Base-by-base conservation (phyloP, 2,888 invertebrate species). In the Drosophila buzzatii region DNA sequence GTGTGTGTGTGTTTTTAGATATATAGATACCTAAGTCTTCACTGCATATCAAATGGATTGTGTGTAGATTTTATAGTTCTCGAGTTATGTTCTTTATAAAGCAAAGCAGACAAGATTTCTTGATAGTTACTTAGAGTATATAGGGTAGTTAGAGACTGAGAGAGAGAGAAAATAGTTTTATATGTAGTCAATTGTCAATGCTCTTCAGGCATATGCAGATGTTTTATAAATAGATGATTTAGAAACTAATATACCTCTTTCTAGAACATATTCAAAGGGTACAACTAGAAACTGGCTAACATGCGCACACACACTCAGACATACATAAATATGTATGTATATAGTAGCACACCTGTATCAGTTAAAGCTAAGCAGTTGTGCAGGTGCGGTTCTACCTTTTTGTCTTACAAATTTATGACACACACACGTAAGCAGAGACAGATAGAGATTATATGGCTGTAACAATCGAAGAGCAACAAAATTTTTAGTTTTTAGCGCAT, bases 281-380 rank as follows among this genome's bases (percentile, higher is more conserved):
- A 55, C 6, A 56, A 58, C 64, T 53, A 58, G 53, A 71, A 76
- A 76, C 81, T 73, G 62, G 76, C 71, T 70, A 37, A 49, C 55
- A 57, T 45, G 42, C 59, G 60, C 33, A 61, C 47, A 53, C 23
- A 63, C 42, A 45, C 41, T 14, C 18, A 63, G 47, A 59, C 44
- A 52, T 53, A 60, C 10, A 61, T 14, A 68, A n/a, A n/a, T 35
- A 56, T 33, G 59, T 57, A 27, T 23, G 68, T 39, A 56, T 37
- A 61, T 57, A 42, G 39, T 10, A 55, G n/a, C 42, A 67, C 68
- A 68, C 65, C 58, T 72, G 57, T 58, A 57, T 57, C 60, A 44
- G 74, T 53, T 66, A 70, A 64, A 79, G 70, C 72, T 78, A 57
- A 71, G 60, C 65, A 85, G 73, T 73, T 87, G 59, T 78, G 76